These are phyloP conservation scores for Motacilla alba DNA, from an alignment of 2,113 vertebrate species.

Conservation along the genomic window DNA sequence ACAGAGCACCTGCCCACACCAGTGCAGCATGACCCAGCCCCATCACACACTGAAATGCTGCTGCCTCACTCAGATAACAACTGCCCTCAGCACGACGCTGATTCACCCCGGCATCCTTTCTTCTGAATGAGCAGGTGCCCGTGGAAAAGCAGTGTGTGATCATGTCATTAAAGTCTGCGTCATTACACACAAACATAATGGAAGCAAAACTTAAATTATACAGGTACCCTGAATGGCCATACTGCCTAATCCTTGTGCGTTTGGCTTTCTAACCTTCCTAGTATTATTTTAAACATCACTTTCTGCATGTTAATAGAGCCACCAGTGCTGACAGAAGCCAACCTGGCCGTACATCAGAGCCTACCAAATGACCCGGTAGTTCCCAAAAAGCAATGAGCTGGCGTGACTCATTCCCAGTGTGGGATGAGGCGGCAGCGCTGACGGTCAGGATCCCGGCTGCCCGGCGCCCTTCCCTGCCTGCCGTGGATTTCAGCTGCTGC, in stretches of 20 bases:
- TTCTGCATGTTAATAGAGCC: not conserved
- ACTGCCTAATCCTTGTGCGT: not conserved
- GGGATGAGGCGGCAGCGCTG: not conserved
- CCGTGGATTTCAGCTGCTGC: not conserved
- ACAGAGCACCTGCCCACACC: not conserved
- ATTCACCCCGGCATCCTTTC: constrained; percentile 22
- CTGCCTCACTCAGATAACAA: not conserved
- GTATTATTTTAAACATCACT: not conserved
- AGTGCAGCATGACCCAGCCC: not conserved
- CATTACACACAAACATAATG: not conserved
- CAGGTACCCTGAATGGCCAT: not conserved
- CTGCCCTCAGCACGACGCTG: not conserved
- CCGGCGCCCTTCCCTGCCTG: not conserved
- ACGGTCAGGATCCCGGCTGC: not conserved
- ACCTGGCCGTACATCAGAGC: not conserved
- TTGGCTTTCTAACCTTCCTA: not conserved
- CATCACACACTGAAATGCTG: fast-evolving
- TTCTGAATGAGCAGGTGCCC: constrained; percentile 41
- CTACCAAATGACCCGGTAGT: not conserved
- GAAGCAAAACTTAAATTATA: constrained; percentile 28
- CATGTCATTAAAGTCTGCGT: constrained; percentile 29
- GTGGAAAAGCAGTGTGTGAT: not conserved
- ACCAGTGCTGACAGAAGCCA: not conserved
- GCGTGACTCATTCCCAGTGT: not conserved
- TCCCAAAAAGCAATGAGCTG: constrained; percentile 18